A percentile compares a stretch with the other conserved stretches of the same genome.
Evolutionary conservation across 2,113 vertebrate species (phyloP).

Genomic region (Panthera leo): DNA sequence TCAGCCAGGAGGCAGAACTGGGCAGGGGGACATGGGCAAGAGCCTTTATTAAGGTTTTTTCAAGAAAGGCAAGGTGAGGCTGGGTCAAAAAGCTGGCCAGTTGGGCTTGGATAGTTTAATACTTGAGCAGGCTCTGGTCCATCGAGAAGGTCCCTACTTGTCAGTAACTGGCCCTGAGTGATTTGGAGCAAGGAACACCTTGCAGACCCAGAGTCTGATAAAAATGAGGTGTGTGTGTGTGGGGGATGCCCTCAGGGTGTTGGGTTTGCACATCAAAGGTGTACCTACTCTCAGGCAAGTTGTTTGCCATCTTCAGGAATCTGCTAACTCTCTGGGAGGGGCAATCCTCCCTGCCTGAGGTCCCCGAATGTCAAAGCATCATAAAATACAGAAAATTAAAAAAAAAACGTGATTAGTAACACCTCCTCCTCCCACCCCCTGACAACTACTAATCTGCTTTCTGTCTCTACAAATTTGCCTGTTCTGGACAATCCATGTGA

Average conservation of each 20-base stretch:
- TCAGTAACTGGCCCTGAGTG: no score
- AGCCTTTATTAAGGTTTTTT: background rate
- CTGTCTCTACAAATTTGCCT: background rate
- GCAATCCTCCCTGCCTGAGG: no score
- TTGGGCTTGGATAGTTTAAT: accelerated
- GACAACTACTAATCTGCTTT: background rate
- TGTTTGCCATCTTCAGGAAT: background rate
- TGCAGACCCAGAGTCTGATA: background rate
- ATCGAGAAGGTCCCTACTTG: background rate
- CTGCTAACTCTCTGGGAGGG: background rate
- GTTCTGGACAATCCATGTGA: background rate
- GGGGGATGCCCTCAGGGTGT: background rate
- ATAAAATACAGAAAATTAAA: background rate
- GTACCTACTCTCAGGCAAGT: accelerated
- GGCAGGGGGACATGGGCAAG: accelerated
- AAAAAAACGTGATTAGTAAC: no score
- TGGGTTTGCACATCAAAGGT: background rate
- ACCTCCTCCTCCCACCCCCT: no score
- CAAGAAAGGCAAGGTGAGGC: accelerated
- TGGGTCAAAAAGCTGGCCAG: accelerated
- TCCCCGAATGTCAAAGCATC: background rate
- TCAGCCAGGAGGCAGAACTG: background rate
- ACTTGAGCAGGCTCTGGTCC: no score
- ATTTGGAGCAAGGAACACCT: background rate
- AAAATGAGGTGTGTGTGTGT: background rate